A percentile compares a stretch with the other conserved stretches of the same genome.
Evolutionary conservation across 2,113 vertebrate genomes (phyloP).

Genomic region (Onychostoma macrolepis): DNA sequence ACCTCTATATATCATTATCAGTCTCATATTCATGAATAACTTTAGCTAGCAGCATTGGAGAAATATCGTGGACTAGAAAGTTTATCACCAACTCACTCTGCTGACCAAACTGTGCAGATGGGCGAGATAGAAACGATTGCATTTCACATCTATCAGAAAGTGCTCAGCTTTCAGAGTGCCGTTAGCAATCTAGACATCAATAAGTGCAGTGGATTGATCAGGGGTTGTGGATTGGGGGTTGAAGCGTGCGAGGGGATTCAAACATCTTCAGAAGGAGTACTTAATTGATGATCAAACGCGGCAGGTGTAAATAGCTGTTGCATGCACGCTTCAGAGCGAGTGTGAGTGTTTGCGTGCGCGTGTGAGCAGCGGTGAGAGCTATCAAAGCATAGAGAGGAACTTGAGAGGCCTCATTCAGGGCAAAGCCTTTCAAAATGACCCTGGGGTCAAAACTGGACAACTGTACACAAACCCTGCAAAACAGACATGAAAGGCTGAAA

Average conservation of each 20-base stretch:
- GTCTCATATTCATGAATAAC: background rate
- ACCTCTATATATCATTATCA: background rate
- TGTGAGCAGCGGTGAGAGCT: slow-evolving; percentile 37
- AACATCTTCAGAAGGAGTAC: slow-evolving; percentile 60
- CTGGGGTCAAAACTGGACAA: slow-evolving; percentile 61
- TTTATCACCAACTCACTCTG: background rate
- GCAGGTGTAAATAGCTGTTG: slow-evolving; percentile 73
- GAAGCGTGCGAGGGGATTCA: slow-evolving; percentile 42
- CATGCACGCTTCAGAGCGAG: slow-evolving; percentile 47
- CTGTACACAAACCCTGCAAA: slow-evolving; percentile 56
- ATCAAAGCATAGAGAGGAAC: slow-evolving; percentile 67
- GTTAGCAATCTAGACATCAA: slow-evolving; percentile 59
- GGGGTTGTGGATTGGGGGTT: slow-evolving; percentile 35
- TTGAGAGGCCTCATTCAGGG: slow-evolving; percentile 70
- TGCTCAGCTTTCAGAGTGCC: slow-evolving; percentile 39
- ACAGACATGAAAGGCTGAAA: slow-evolving; percentile 68
- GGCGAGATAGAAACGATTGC: slow-evolving; percentile 41
- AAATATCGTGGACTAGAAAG: background rate
- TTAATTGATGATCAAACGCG: slow-evolving; percentile 78
- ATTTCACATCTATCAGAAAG: slow-evolving; percentile 53
- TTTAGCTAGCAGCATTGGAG: slow-evolving; percentile 10
- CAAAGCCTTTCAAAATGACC: slow-evolving; percentile 77
- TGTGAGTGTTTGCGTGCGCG: slow-evolving; percentile 45
- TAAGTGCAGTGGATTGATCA: slow-evolving; percentile 59
- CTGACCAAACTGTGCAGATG: slow-evolving; percentile 40